Percentiles rank a stretch among this genome's conserved stretches.
Conservation (phyloP, 2,113 vertebrate species). For the Oenanthe melanoleuca region DNA sequence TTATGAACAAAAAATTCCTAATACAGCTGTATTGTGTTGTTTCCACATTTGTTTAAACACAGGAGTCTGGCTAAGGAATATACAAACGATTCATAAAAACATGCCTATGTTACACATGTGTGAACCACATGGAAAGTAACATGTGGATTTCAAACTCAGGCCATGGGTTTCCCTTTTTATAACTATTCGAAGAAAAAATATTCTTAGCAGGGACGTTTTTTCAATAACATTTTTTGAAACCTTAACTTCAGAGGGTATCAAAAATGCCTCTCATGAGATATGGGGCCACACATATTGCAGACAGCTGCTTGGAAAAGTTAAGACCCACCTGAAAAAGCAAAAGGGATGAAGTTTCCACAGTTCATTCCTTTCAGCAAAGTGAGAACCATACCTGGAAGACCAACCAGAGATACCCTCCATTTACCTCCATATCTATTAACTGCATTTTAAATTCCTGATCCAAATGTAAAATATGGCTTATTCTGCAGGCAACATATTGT, state of each 20-base stretch:
- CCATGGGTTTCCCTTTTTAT: neutral
- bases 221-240: slow-evolving; percentile 47
- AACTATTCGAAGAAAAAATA: neutral
- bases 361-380: neutral
- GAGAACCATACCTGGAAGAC: neutral
- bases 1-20: slow-evolving; percentile 60
- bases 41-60: slow-evolving; percentile 72
- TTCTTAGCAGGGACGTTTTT: slow-evolving; percentile 23
- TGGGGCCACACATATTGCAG: slow-evolving; percentile 50
- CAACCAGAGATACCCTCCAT: neutral
- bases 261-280: slow-evolving; percentile 55
- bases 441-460: neutral
- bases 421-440: neutral
- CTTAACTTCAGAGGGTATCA: slow-evolving; percentile 58
- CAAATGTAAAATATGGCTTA: neutral
- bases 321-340: slow-evolving; percentile 10
- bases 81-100: slow-evolving; percentile 72
- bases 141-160: slow-evolving; percentile 29
- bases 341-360: neutral
- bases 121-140: slow-evolving; percentile 67
- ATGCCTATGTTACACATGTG: slow-evolving; percentile 70
- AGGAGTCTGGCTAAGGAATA: slow-evolving; percentile 65
- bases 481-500: neutral
- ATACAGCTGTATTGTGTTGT: slow-evolving; percentile 69
- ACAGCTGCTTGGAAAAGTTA: slow-evolving; percentile 39